Evolutionary conservation across 1,140 invertebrate species (phyloP), one percentile per base, ranked within the genome.

Genomic region (Chymomyza costata): DNA sequence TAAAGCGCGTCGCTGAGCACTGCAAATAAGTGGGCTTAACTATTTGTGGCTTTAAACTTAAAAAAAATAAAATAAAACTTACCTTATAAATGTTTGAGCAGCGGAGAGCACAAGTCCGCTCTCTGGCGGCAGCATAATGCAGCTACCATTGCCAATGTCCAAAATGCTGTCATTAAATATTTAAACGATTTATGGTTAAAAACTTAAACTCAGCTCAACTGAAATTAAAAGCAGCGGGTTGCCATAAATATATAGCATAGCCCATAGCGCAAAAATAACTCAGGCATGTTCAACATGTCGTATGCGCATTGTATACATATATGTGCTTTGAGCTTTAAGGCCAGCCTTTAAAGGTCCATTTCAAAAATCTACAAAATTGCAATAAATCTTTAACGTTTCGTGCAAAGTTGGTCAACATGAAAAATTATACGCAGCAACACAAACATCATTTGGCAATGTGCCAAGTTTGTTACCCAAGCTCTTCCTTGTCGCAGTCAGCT

Each of bases 371-470:
- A 38, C 56, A 59, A 59, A 59, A 54, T 51, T 59, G 43, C 54
- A 16, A 78, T 76, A 76, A 76, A 78, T 76, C 71, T 76, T 62
- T 46, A 11, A 34, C 47, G 50, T 13, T 47, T 52, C n/a, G 57
- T 54, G 31, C 41, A n/a, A n/a, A n/a, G 43, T 40, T 45, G 35
- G 7, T 18, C 49, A 54, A 76, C 60, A 76, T 78, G 70, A 76
- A 70, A 76, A 76, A 76, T 78, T 70, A 70, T 74, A 53, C 37
- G 48, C 48, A 46, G 44, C 51, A 65, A 47, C 34, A 74, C 50
- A 38, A 48, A 40, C 38, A 54, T 17, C 55, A 46, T 31, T 32
- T 14, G 32, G 43, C 39, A 13, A 8, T 15, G 8, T 37, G 35
- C 31, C 37, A 18, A n/a, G n/a, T n/a, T n/a, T n/a, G n/a, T n/a